phyloP scores from a whole-genome alignment of 2,797 vertebrate species.

The Lithobates sylvaticus region DNA sequence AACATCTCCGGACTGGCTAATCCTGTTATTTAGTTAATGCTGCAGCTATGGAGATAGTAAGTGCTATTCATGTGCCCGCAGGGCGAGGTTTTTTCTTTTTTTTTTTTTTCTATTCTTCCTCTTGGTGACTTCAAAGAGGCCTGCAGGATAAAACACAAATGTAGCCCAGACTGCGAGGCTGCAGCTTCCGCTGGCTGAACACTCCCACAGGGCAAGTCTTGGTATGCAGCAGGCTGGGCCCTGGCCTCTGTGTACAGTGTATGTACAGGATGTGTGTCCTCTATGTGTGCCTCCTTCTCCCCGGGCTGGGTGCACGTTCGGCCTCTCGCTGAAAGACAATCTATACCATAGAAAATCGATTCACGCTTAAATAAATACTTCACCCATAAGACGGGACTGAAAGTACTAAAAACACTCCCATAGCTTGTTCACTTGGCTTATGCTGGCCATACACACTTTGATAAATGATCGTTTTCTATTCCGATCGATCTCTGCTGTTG shows the following conservation, averaged over 20 bases:
- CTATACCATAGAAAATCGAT: too few species aligned
- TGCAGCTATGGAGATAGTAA: constrained; percentile 28
- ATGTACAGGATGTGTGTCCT: constrained; percentile 6
- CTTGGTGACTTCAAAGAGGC: constrained; percentile 52
- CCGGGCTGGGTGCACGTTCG: too few species aligned
- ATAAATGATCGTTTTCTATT: too few species aligned
- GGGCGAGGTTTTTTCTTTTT: constrained; percentile 34
- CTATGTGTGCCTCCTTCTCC: neutral
- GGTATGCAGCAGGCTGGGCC: constrained; percentile 33
- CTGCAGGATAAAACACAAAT: constrained; percentile 51
- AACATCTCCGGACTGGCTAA: constrained; percentile 31
- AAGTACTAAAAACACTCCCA: too few species aligned
- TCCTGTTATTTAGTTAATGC: constrained; percentile 52
- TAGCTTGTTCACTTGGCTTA: too few species aligned
- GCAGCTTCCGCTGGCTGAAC: constrained; percentile 46
- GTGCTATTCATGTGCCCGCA: constrained; percentile 46
- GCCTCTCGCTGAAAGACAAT: too few species aligned
- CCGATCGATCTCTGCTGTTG: too few species aligned
- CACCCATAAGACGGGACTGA: too few species aligned
- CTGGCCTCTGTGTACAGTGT: neutral
- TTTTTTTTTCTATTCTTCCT: constrained; percentile 32
- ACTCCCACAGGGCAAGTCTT: constrained; percentile 54
- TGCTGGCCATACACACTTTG: too few species aligned
- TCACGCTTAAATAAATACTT: too few species aligned
- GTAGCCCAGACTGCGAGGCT: constrained; percentile 37